Evolutionary conservation across 2,888 invertebrate genomes (phyloP), one percentile per base, ranked within the genome.

Genomic region (Dryadula phaetusa): DNA sequence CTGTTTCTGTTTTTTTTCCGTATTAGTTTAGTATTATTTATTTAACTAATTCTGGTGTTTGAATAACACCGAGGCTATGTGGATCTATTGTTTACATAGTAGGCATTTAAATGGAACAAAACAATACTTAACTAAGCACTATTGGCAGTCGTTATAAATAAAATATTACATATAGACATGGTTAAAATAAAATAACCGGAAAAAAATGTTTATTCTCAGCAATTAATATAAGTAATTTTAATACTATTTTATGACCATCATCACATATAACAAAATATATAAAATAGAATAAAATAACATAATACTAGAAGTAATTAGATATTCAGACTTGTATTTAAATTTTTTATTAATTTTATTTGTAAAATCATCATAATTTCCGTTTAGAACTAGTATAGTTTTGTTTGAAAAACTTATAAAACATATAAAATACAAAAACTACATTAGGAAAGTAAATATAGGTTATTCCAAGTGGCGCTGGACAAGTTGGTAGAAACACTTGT

Each of bases 321-420:
- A 25, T 22, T 22, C 22, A 47, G 5, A 47, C 25, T 7, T 47
- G 2, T 5, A 22, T 14, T 12, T 49, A n/a, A 49, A n/a, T 22
- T 6, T 22, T 47, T 47, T 12, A 47, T 22, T 5, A 14, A 25
- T 28, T 28, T n/a, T 0, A 1, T 0, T 25, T 28, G 10, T 49
- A 25, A 49, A 49, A 20, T 20, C 6, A 34, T 53, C 7, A n/a
- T 54, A n/a, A 34, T 20, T 34, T 34, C 1, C 22, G 20, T 14
- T 37, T 54, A 37, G 16, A 28, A 16, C 68, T 70, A 14, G 64
- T 22, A 73, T 96, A 96, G 58, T 94, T 93, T 64, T 93, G 90
- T 71, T 87, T 92, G 75, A 95, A 96, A 82, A 96, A 96, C 65
- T 95, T 92, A 74, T 94, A 95, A 78, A 96, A 96, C 92, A 96